A percentile compares a stretch with the other conserved stretches of the same genome.
phyloP scores from a whole-genome alignment of 2,113 vertebrate genomes.

The Otus sunia region DNA sequence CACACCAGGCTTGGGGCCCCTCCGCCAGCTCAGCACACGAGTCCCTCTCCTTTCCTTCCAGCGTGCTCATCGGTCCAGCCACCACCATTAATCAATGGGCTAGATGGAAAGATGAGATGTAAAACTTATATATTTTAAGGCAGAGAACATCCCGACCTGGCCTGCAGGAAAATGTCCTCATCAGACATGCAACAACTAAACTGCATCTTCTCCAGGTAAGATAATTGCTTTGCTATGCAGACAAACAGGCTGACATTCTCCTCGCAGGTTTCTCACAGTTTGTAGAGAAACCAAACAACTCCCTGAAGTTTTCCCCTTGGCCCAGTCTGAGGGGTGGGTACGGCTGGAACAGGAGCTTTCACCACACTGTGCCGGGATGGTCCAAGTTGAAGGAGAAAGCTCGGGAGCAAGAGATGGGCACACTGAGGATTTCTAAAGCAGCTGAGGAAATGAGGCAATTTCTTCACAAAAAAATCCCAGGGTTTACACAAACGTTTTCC shows the following conservation, averaged over 20 bases:
- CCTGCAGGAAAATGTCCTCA: background rate
- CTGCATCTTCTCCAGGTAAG: background rate
- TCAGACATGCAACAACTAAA: background rate
- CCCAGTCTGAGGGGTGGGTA: background rate
- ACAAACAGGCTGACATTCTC: background rate
- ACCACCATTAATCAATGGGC: too few relatives aligned
- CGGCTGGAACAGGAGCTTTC: background rate
- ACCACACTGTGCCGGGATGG: background rate
- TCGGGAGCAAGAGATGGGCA: background rate
- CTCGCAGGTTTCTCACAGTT: background rate
- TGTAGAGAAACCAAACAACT: background rate
- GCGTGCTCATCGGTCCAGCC: background rate
- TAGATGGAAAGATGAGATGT: background rate
- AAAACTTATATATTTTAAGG: background rate
- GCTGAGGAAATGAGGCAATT: background rate
- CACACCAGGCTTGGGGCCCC: background rate
- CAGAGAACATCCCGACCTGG: background rate
- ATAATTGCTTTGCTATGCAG: background rate
- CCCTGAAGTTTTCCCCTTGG: fast-evolving
- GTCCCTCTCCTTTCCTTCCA: background rate
- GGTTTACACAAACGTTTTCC: background rate
- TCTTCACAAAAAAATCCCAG: background rate
- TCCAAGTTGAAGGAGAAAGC: background rate
- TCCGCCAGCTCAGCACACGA: background rate
- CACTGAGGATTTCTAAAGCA: background rate